Percentiles rank a stretch among this genome's conserved stretches.
These are phyloP conservation scores for Zootermopsis nevadensis DNA, from an alignment of 2,888 invertebrate genomes.

Conservation along the genomic window DNA sequence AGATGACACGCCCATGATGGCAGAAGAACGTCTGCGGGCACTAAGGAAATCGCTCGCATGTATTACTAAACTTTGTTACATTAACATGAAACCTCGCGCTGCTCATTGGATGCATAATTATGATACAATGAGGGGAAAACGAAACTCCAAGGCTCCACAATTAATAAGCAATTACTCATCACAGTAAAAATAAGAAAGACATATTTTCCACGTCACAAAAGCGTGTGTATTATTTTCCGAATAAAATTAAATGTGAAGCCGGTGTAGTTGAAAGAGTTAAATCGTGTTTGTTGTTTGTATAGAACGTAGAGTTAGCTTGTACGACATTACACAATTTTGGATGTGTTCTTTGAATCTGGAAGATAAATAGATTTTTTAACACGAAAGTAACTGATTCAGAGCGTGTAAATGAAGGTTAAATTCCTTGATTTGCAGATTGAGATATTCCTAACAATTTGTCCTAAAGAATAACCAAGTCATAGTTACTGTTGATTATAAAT, in stretches of 20 bases:
- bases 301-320: slow-evolving; percentile 31
- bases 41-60: slow-evolving; percentile 12
- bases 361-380: slow-evolving; percentile 20
- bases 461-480: slow-evolving; percentile 44
- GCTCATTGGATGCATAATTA: background rate
- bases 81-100: slow-evolving; percentile 42
- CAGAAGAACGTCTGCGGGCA: background rate
- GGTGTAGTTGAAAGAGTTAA: slow-evolving; percentile 21
- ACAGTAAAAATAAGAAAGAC: slow-evolving; percentile 37
- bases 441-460: slow-evolving; percentile 40
- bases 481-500: slow-evolving; percentile 49
- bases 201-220: slow-evolving; percentile 46
- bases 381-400: background rate
- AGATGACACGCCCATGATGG: too few relatives aligned
- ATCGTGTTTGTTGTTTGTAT: slow-evolving; percentile 35
- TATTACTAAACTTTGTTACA: slow-evolving; percentile 30
- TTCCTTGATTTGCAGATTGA: slow-evolving; percentile 29
- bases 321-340: slow-evolving; percentile 34
- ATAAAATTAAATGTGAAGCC: slow-evolving; percentile 30
- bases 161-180: slow-evolving; percentile 34
- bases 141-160: slow-evolving; percentile 18
- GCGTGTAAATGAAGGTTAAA: slow-evolving; percentile 1
- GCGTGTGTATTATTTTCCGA: slow-evolving; percentile 43
- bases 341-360: slow-evolving; percentile 35
- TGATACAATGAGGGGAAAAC: background rate